Conservation (phyloP, 2,888 invertebrate species). For the Acanthosepion esculentum region DNA sequence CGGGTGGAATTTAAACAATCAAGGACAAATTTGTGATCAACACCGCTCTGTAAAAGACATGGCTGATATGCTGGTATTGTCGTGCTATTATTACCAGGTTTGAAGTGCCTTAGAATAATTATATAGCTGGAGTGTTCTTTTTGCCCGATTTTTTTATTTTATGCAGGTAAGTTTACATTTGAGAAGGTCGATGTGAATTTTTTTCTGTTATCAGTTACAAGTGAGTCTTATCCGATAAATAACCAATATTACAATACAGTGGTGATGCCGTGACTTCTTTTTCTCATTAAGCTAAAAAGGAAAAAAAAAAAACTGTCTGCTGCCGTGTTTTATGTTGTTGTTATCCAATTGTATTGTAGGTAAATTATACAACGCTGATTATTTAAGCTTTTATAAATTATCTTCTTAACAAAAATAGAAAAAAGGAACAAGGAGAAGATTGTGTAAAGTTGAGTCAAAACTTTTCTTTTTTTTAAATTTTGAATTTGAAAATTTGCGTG, state of each 20-base stretch:
- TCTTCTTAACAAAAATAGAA: too few relatives aligned
- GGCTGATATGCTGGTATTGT: background rate
- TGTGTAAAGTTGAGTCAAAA: too few relatives aligned
- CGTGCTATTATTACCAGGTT: background rate
- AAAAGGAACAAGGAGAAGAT: too few relatives aligned
- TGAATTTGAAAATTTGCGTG: too few relatives aligned
- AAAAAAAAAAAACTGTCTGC: too few relatives aligned
- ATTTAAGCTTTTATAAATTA: too few relatives aligned
- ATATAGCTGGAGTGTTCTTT: background rate
- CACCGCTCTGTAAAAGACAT: background rate
- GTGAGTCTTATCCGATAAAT: background rate
- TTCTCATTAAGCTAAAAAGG: background rate
- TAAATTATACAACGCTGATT: too few relatives aligned
- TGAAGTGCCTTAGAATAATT: background rate
- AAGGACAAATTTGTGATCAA: background rate
- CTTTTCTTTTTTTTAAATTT: too few relatives aligned
- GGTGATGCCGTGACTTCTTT: background rate
- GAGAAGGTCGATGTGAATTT: background rate
- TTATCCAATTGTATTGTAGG: too few relatives aligned
- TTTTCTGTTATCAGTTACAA: background rate
- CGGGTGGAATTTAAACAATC: background rate
- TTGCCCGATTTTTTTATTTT: background rate
- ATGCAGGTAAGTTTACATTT: background rate
- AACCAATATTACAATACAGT: background rate
- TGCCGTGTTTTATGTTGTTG: too few relatives aligned